These are phyloP conservation scores for Phodopus roborovskii DNA, from an alignment of 2,113 vertebrate species.

Conservation along the genomic window DNA sequence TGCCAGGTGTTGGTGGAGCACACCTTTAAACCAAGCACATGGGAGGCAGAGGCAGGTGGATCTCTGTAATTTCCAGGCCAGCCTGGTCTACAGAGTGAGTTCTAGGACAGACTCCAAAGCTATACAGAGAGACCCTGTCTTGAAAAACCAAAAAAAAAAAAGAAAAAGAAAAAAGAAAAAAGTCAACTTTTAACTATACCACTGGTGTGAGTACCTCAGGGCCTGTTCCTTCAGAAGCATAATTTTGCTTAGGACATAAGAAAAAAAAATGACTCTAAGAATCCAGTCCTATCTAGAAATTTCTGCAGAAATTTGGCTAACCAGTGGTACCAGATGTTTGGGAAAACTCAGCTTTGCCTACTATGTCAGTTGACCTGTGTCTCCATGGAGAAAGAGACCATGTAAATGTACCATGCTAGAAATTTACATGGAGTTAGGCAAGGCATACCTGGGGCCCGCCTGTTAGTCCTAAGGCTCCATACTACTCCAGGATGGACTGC, in stretches of 20 bases:
- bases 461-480: not conserved
- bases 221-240: not conserved
- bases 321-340: not conserved
- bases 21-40: too few species aligned
- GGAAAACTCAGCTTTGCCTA: not conserved
- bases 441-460: not conserved
- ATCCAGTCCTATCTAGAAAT: not conserved
- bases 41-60: too few species aligned
- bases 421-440: not conserved
- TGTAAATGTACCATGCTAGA: not conserved
- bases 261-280: not conserved
- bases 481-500: not conserved
- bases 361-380: not conserved
- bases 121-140: too few species aligned
- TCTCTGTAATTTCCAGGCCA: too few species aligned
- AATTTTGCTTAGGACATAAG: not conserved
- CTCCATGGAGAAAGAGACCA: not conserved
- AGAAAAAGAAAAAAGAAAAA: too few species aligned
- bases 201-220: not conserved
- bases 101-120: too few species aligned
- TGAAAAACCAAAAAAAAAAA: too few species aligned
- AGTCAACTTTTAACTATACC: too few species aligned
- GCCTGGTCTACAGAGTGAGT: too few species aligned
- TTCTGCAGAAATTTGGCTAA: not conserved
- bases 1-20: too few species aligned